A percentile compares a stretch with the other conserved stretches of the same genome.
These are phyloP conservation scores for Menidia beryllina DNA, from an alignment of 2,113 vertebrate species.

Conservation along the genomic window DNA sequence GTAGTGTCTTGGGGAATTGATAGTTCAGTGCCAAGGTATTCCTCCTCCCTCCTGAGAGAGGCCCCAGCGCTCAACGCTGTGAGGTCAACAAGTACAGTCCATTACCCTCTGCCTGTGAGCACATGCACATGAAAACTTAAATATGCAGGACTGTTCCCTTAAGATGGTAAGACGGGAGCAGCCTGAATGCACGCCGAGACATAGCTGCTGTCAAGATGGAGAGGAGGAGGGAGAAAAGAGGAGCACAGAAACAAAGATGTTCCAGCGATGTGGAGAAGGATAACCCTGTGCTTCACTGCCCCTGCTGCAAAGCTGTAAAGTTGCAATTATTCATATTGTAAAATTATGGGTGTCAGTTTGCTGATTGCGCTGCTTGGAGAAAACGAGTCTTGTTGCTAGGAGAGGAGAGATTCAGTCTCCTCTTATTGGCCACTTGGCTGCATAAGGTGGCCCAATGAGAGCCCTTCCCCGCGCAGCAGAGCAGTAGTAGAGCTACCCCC, in stretches of 20 bases:
- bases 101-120: conserved; percentile 80
- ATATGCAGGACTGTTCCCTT: conserved; percentile 85
- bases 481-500: conserved; percentile 70
- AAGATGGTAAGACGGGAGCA: conserved; percentile 89
- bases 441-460: conserved; percentile 83
- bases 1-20: conserved; percentile 68
- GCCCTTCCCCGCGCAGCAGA: conserved; percentile 52
- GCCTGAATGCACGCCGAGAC: conserved; percentile 86
- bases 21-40: conserved; percentile 76
- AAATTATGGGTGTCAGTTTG: conserved; percentile 91
- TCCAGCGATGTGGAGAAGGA: conserved; percentile 29
- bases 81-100: conserved; percentile 83
- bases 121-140: conserved; percentile 52
- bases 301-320: conserved; percentile 71
- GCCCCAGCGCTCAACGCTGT: conserved; percentile 72
- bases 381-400: conserved; percentile 93
- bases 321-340: conserved; percentile 88
- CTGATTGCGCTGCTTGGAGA: conserved; percentile 79
- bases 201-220: conserved; percentile 75
- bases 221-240: conserved; percentile 50
- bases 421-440: conserved; percentile 83
- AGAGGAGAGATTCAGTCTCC: conserved; percentile 82
- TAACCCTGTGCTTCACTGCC: conserved; percentile 74
- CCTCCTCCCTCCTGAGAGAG: conserved; percentile 74
- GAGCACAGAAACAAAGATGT: conserved; percentile 37